These are phyloP conservation scores for Eupeodes luniger DNA, from an alignment of 2,888 invertebrate genomes.

Conservation along the genomic window DNA sequence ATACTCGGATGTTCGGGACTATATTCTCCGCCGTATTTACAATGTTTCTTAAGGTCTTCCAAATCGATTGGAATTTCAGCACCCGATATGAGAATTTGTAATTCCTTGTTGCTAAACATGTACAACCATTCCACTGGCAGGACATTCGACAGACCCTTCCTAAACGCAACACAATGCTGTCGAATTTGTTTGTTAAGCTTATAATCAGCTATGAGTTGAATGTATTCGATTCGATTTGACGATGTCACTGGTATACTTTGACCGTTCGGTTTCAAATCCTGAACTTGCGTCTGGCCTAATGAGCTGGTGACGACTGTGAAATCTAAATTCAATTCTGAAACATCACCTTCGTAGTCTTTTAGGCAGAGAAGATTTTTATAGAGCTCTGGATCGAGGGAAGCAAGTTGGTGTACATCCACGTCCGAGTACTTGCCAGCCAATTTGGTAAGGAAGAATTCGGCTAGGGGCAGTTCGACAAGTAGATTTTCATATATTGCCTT, in stretches of 20 bases:
- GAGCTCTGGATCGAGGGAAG: conserved; percentile 93
- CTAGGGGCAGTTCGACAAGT: conserved; percentile 96
- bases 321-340: conserved; percentile 94
- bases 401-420: conserved; percentile 95
- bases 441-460: conserved; percentile 97
- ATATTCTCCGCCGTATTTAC: conserved; percentile 96
- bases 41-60: conserved; percentile 92
- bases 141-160: conserved; percentile 95
- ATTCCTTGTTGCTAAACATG: conserved; percentile 96
- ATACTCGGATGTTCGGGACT: conserved; percentile 93
- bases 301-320: conserved; percentile 96
- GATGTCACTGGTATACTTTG: conserved; percentile 95
- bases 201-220: conserved; percentile 97
- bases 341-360: conserved; percentile 93
- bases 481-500: conserved; percentile 98
- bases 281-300: conserved; percentile 94
- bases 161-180: conserved; percentile 94
- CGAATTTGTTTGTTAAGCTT: conserved; percentile 96
- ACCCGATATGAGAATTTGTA: conserved; percentile 98
- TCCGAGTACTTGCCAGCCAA: conserved; percentile 90
- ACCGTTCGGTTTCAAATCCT: conserved; percentile 96
- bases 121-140: conserved; percentile 96
- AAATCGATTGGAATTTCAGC: conserved; percentile 97
- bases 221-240: conserved; percentile 97
- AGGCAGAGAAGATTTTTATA: conserved; percentile 95